These are phyloP conservation scores for Dendroctonus valens DNA, from an alignment of 1,140 invertebrate species.

Conservation along the genomic window DNA sequence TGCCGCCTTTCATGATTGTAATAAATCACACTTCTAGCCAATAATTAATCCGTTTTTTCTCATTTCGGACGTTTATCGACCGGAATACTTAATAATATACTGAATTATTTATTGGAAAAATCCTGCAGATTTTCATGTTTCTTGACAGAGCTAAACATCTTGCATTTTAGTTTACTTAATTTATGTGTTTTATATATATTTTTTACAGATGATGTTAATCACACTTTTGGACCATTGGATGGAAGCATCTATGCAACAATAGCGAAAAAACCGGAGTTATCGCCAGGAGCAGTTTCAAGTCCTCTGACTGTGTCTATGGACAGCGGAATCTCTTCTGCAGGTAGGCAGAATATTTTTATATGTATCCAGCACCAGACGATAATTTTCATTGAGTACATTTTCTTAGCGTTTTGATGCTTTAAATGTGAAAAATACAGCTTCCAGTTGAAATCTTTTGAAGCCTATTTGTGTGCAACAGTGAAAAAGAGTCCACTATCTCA, in stretches of 20 bases:
- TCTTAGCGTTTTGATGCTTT: too few species aligned
- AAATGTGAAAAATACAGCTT: too few species aligned
- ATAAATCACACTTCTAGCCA: too few species aligned
- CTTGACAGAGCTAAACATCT: background rate
- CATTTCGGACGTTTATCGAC: too few species aligned
- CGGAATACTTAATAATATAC: too few species aligned
- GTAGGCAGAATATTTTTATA: conserved; percentile 31
- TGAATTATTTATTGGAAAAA: too few species aligned
- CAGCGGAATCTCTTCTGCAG: conserved; percentile 76
- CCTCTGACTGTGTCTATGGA: conserved; percentile 81
- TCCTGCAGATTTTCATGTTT: too few species aligned
- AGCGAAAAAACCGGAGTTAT: conserved; percentile 57
- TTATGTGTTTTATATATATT: conserved; percentile 9
- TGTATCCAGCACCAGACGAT: background rate
- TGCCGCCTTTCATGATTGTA: background rate
- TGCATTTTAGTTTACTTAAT: background rate
- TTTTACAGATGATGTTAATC: conserved; percentile 52
- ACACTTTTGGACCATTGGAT: conserved; percentile 81
- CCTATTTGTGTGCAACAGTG: too few species aligned
- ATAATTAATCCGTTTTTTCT: too few species aligned
- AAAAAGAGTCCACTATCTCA: too few species aligned
- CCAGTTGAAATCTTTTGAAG: too few species aligned
- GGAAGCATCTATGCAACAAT: conserved; percentile 86
- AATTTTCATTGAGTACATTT: too few species aligned
- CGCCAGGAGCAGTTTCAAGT: conserved; percentile 57